Percentiles rank a stretch among this genome's conserved stretches.
Conservation (phyloP, 2,797 vertebrate genomes). For the Vultur gryphus region DNA sequence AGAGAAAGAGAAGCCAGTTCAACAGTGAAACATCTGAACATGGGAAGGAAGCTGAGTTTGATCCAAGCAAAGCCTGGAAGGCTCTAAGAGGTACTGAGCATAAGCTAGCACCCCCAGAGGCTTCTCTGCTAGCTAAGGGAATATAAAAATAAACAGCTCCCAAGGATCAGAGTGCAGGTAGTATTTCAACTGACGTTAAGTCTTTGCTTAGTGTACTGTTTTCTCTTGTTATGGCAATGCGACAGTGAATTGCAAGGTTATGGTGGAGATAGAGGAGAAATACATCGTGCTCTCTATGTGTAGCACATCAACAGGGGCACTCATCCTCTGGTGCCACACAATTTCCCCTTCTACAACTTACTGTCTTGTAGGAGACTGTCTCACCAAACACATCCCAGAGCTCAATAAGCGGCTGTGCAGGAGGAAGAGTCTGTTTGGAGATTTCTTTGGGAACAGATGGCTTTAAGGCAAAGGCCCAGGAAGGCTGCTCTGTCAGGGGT, state of each 20-base stretch:
- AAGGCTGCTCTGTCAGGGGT: background rate
- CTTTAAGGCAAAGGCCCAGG: background rate
- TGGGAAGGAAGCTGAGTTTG: background rate
- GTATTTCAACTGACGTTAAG: background rate
- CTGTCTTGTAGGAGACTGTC: background rate
- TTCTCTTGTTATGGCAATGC: fast-evolving
- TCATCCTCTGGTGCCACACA: background rate
- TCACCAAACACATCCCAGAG: background rate
- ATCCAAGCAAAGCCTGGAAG: background rate
- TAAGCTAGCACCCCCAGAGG: background rate
- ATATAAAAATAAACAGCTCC: background rate
- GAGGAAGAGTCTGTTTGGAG: background rate
- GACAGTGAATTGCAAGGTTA: background rate
- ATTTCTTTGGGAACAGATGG: background rate
- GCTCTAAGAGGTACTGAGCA: background rate
- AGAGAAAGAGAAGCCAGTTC: background rate
- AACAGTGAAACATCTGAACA: background rate
- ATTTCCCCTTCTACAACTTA: too few relatives aligned
- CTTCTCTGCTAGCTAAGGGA: background rate
- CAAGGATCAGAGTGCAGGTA: background rate
- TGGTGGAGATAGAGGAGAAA: background rate
- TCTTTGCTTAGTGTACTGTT: background rate
- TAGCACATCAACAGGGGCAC: background rate
- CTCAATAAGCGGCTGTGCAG: background rate
- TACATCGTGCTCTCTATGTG: background rate